Conservation (phyloP, 2,797 vertebrate species). For the Ficedula albicollis region DNA sequence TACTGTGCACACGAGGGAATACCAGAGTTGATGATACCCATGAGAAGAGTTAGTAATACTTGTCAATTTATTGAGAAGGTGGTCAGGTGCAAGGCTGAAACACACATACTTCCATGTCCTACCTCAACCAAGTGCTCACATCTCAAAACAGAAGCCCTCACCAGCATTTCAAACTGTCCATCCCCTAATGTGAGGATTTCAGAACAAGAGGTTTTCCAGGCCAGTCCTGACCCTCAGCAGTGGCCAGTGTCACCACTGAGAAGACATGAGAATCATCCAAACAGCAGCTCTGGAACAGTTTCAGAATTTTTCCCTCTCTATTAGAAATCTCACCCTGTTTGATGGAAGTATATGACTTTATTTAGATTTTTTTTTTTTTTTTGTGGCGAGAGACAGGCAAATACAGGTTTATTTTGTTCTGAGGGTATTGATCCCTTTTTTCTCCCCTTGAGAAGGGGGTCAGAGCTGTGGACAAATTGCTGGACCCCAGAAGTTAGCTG, state of each 20-base stretch:
- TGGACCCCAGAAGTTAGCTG: not conserved
- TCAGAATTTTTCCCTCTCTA: not conserved
- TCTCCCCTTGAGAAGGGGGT: not conserved
- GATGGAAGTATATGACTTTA: not conserved
- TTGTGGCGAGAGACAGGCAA: not conserved
- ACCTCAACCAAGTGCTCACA: not conserved
- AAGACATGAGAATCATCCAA: not conserved
- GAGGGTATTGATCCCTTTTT: not conserved
- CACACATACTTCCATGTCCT: not conserved
- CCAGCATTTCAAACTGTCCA: not conserved
- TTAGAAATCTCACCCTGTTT: not conserved
- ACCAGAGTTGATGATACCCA: not conserved
- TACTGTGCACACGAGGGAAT: not conserved
- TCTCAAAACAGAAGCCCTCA: not conserved
- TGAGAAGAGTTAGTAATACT: rapidly evolving
- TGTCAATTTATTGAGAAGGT: not conserved
- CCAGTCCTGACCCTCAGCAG: not conserved
- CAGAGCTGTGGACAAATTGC: not conserved
- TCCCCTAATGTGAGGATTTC: not conserved
- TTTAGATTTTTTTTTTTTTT: too few species aligned
- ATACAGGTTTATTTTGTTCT: not conserved
- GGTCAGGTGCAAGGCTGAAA: not conserved
- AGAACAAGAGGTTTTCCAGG: not conserved
- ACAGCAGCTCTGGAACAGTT: not conserved
- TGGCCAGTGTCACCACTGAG: not conserved